Base-by-base conservation (phyloP, 2,888 invertebrate species). In the Sarcophaga variegata region DNA sequence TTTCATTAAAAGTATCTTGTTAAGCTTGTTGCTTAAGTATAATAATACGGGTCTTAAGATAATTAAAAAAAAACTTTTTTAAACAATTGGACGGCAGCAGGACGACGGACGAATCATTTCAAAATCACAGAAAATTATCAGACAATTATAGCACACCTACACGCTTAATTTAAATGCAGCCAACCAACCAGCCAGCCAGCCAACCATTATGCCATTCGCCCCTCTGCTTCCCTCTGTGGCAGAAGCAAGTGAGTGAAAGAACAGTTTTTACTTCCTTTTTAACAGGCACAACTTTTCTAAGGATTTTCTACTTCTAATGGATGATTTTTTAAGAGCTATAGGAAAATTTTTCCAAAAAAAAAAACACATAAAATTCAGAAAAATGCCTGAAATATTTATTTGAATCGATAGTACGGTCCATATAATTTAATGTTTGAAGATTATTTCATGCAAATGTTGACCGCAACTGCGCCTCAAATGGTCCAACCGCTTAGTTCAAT, bases 141-240 rank as follows among this genome's bases (percentile, higher is more conserved):
- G 17, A 69, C 37, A 81, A 70, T 76, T 82, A 64, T 54, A 66
- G 47, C 17, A 60, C 77, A 76, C 14, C 59, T 60, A 72, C 64
- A 59, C 59, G 59, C 45, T 25, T 66, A 66, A 72, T 66, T 72
- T 71, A n/a, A 64, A 71, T 71, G 64, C 54, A 25, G 25, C 12
- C 64, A 64, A 27, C 27, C 22, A 25, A 37, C 37, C 37, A 37
- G 64, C 27, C 22, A 25, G 10, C 37, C 37, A 37, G 10, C 37
- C 37, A 37, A 37, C 37, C 37, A 37, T 37, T 37, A 37, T 37
- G 0, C 6, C 6, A 37, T 37, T 37, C 37, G 8, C 37, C 37
- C 37, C 37, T 37, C 37, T 37, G 10, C 37, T 37, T 37, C 37
- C 6, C 37, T 37, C 37, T 8, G 1, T 37, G 37, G 22, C 22